Percentiles rank a stretch among this genome's conserved stretches.
Evolutionary conservation across 92 coral and sea anemone genomes (phyloP).

Genomic region (Pocillopora grandis): DNA sequence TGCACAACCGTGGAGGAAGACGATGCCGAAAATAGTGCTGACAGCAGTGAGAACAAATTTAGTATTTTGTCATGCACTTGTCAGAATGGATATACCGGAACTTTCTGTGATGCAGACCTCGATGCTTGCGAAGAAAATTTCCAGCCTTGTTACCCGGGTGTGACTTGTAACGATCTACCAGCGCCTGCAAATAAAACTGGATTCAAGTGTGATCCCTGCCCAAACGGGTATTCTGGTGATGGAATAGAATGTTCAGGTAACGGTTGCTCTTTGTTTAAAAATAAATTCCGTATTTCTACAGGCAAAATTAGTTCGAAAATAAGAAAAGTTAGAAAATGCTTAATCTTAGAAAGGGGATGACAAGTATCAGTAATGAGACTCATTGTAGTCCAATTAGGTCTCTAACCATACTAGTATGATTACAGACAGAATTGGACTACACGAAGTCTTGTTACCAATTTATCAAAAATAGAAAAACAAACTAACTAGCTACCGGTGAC

Average conservation of each 20-base stretch:
- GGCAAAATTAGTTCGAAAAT: no score
- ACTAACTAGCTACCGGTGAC: no score
- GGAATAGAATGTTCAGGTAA: constrained; percentile 72
- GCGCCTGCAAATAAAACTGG: constrained; percentile 61
- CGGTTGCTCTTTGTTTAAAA: neutral
- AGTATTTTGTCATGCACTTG: constrained; percentile 60
- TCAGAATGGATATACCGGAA: constrained; percentile 61
- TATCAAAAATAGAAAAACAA: no score
- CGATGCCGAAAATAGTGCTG: neutral
- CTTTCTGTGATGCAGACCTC: constrained; percentile 57
- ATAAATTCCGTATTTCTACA: no score
- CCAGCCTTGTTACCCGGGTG: constrained; percentile 56
- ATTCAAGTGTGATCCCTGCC: constrained; percentile 77
- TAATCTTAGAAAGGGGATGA: no score
- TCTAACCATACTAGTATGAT: no score
- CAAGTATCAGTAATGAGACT: no score
- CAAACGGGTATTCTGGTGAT: constrained; percentile 70
- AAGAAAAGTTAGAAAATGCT: no score
- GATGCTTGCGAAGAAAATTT: constrained; percentile 54
- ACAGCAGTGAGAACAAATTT: constrained; percentile 36
- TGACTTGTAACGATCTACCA: constrained; percentile 59
- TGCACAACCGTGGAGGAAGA: constrained; percentile 39
- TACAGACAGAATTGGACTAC: no score
- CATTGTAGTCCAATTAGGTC: no score
- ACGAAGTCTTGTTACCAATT: no score